Conservation (phyloP, 2,797 vertebrate species). For the Crax fasciolata region DNA sequence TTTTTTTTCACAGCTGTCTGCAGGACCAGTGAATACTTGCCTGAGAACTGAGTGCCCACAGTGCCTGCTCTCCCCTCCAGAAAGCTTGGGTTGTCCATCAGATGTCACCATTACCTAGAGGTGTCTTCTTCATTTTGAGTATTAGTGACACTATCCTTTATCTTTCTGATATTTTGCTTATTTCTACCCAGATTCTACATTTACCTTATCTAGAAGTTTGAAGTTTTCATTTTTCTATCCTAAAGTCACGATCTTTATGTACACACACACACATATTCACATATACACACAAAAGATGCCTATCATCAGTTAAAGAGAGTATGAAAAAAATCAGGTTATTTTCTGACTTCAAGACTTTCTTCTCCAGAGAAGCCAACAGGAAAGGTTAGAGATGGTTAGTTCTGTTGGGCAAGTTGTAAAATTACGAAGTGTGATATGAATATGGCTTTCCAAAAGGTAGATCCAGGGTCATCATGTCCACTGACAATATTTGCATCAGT, state of each 20-base stretch:
- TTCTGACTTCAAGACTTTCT: neutral
- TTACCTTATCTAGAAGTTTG: constrained; percentile 9
- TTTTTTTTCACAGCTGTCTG: neutral
- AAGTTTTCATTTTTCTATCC: neutral
- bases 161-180: constrained; percentile 14
- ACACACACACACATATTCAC: neutral
- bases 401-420: neutral
- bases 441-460: neutral
- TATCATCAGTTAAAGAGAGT: neutral
- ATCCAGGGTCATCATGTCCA: neutral
- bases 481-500: neutral
- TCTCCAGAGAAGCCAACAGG: neutral
- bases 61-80: neutral
- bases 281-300: neutral
- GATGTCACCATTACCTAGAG: neutral
- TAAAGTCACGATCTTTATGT: neutral
- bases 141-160: neutral
- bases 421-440: neutral
- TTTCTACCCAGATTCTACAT: neutral
- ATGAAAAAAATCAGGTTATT: neutral
- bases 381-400: neutral
- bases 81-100: neutral
- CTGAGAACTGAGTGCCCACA: neutral
- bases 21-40: neutral
- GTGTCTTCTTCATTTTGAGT: neutral